Percentiles rank a stretch among this genome's conserved stretches.
phyloP scores from a whole-genome alignment of 2,797 vertebrate genomes.

The Gymnoscopelus braueri region DNA sequence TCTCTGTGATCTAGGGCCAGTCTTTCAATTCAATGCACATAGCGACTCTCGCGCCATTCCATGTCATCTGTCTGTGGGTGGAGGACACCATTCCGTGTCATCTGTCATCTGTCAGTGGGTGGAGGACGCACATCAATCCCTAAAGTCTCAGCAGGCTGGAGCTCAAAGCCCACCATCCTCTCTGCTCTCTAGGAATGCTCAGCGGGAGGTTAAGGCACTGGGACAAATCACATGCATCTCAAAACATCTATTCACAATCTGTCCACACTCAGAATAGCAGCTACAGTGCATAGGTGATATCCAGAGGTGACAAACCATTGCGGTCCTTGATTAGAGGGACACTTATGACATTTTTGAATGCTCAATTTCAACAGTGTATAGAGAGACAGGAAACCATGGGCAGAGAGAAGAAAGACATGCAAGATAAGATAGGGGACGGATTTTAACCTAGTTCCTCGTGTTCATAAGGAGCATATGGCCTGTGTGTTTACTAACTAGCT shows the following conservation, averaged over 20 bases:
- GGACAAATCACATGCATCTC: background rate
- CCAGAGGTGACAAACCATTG: no score
- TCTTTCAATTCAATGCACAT: slow-evolving; percentile 43
- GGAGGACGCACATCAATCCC: slow-evolving; percentile 36
- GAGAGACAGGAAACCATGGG: no score
- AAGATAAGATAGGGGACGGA: no score
- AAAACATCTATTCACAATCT: no score
- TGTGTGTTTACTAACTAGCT: no score
- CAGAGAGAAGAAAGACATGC: no score
- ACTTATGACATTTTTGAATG: no score
- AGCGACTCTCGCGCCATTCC: slow-evolving; percentile 18
- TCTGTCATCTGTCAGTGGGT: slow-evolving; percentile 33
- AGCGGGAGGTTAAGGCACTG: background rate
- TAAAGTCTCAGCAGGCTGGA: slow-evolving; percentile 17
- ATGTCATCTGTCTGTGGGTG: slow-evolving; percentile 31
- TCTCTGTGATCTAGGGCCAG: slow-evolving; percentile 27
- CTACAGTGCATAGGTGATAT: no score
- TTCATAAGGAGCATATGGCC: no score
- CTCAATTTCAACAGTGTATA: no score
- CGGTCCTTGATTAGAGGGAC: no score
- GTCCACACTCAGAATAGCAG: background rate
- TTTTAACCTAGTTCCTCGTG: no score
- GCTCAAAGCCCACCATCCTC: slow-evolving; percentile 30
- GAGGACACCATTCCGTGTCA: slow-evolving; percentile 33
- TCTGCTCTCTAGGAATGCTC: slow-evolving; percentile 32